These are phyloP conservation scores for Orchestes rusci DNA, from an alignment of 2,888 invertebrate genomes.

Conservation along the genomic window DNA sequence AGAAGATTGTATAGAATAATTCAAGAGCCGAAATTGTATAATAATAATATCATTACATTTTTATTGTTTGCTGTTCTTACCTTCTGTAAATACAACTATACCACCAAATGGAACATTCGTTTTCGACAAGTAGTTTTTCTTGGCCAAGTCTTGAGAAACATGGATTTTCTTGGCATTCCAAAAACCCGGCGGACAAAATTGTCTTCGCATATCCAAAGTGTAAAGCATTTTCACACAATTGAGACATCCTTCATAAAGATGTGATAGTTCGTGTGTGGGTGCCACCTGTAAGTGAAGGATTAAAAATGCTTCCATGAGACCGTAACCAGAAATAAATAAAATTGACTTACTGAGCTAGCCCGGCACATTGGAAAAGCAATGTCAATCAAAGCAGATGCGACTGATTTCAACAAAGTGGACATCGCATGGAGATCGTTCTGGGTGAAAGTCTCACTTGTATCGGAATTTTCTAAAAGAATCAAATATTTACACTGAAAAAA, in stretches of 20 bases:
- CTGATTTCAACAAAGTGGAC: constrained; percentile 40
- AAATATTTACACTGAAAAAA: neutral
- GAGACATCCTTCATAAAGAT: constrained; percentile 40
- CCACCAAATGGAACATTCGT: constrained; percentile 39
- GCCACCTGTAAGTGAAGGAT: constrained; percentile 30
- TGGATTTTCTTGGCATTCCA: constrained; percentile 43
- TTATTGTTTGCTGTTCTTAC: no score
- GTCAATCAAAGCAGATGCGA: constrained; percentile 41
- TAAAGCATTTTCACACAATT: constrained; percentile 53
- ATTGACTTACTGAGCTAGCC: constrained; percentile 33
- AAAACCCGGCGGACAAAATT: constrained; percentile 54
- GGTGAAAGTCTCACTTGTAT: constrained; percentile 42
- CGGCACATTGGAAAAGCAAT: constrained; percentile 44
- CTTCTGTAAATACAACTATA: constrained; percentile 33
- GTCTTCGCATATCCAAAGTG: constrained; percentile 75
- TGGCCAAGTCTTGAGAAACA: constrained; percentile 38
- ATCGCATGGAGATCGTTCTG: constrained; percentile 38
- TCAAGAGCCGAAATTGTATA: no score
- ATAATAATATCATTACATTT: no score
- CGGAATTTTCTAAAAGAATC: constrained; percentile 38
- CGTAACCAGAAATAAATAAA: neutral
- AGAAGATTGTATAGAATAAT: no score
- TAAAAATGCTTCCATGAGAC: neutral
- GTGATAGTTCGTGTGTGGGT: constrained; percentile 39
- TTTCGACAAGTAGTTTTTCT: constrained; percentile 41